These are phyloP conservation scores for Ornithoptera alexandrae DNA, from an alignment of 2,888 invertebrate genomes.

Conservation along the genomic window DNA sequence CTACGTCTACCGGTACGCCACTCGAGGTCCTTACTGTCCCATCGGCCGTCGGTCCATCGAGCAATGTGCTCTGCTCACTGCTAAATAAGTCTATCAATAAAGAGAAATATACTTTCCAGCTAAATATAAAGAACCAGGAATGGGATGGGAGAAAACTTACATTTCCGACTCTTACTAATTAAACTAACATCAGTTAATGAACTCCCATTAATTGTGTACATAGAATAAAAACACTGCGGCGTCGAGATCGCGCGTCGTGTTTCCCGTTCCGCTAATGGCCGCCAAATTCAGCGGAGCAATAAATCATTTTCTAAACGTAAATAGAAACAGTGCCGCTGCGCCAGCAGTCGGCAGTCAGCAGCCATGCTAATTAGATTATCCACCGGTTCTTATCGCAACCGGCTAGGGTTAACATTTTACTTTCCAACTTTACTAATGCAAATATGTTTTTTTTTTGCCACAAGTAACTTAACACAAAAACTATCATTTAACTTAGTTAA, in stretches of 20 bases:
- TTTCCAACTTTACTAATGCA: constrained; percentile 3
- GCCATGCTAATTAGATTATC: constrained; percentile 36
- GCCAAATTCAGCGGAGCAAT: constrained; percentile 25
- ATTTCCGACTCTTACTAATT: too few relatives aligned
- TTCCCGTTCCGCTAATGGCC: constrained; percentile 16
- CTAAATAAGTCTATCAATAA: too few relatives aligned
- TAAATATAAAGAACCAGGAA: too few relatives aligned
- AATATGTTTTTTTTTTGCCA: not conserved
- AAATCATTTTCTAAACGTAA: constrained; percentile 34
- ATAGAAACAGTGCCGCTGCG: constrained; percentile 24
- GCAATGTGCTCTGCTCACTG: too few relatives aligned
- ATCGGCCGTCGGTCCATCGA: too few relatives aligned
- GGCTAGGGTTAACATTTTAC: constrained; percentile 15
- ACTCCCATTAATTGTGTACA: constrained; percentile 1
- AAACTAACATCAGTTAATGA: too few relatives aligned
- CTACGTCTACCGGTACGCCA: too few relatives aligned
- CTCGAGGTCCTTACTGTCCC: too few relatives aligned
- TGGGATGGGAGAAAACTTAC: too few relatives aligned
- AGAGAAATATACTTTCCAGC: too few relatives aligned
- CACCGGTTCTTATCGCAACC: constrained; percentile 30
- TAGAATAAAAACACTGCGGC: not conserved
- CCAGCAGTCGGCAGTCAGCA: constrained; percentile 32
- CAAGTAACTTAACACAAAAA: not conserved
- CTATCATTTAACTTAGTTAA: too few relatives aligned
- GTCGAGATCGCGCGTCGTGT: not conserved